Evolutionary conservation across 2,888 invertebrate species (phyloP).

Genomic region (Pseudococcus viburni): DNA sequence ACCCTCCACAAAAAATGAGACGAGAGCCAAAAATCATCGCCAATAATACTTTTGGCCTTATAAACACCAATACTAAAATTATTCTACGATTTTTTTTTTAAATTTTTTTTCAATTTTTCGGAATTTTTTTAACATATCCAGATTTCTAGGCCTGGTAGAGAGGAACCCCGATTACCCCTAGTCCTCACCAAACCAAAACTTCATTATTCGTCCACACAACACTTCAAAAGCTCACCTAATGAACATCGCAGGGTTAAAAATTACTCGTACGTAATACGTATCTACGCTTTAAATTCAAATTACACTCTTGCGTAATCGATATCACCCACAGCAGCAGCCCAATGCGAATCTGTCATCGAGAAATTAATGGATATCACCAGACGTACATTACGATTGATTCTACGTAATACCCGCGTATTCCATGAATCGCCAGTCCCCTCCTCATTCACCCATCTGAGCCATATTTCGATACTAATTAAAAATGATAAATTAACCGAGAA

Average conservation of each 20-base stretch:
- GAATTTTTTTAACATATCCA: too few species aligned
- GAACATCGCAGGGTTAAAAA: background rate
- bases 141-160: too few species aligned
- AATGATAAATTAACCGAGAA: constrained; percentile 44
- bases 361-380: constrained; percentile 27
- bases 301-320: constrained; percentile 16
- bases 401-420: background rate
- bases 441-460: background rate
- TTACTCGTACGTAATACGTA: background rate
- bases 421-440: background rate
- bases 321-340: background rate
- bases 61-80: too few species aligned
- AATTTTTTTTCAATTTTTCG: too few species aligned
- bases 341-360: background rate
- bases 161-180: too few species aligned
- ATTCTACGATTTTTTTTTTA: too few species aligned
- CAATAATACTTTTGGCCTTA: too few species aligned
- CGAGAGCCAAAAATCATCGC: too few species aligned
- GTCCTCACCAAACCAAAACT: too few species aligned
- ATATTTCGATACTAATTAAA: constrained; percentile 7
- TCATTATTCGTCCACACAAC: too few species aligned
- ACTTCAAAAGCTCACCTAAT: too few species aligned
- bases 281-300: constrained; percentile 30
- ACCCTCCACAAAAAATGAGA: too few species aligned
- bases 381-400: background rate